Percentiles rank a stretch among this genome's conserved stretches.
Conservation (phyloP, 2,797 vertebrate genomes). For the Pitangus sulphuratus region DNA sequence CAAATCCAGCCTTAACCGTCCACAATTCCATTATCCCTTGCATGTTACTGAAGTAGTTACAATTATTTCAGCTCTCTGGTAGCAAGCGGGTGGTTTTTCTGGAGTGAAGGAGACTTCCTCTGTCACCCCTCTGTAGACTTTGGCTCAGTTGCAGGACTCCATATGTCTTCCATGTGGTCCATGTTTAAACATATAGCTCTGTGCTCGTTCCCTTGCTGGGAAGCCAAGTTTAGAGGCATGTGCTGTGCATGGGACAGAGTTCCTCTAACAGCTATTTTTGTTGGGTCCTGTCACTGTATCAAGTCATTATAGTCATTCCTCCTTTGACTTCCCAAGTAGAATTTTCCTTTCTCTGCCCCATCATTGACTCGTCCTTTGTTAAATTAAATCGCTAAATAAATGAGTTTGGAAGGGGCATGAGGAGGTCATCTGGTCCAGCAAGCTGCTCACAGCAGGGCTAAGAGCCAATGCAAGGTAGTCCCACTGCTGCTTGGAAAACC, state of each 20-base stretch:
- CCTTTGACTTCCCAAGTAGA: neutral
- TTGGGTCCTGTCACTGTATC: neutral
- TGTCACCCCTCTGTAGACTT: conserved; percentile 1
- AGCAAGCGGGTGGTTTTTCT: neutral
- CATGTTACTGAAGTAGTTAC: neutral
- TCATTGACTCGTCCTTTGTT: neutral
- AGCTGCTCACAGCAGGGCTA: neutral
- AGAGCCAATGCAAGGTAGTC: neutral
- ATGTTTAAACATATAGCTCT: neutral
- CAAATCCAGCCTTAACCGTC: neutral
- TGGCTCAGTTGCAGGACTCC: conserved; percentile 10
- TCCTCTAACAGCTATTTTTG: conserved; percentile 23
- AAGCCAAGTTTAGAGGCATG: neutral
- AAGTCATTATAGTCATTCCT: conserved; percentile 14
- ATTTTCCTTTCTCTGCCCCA: conserved; percentile 6
- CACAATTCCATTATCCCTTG: conserved; percentile 11
- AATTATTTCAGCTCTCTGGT: neutral
- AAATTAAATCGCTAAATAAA: neutral
- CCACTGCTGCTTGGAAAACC: neutral
- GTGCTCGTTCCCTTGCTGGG: neutral
- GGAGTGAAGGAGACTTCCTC: neutral
- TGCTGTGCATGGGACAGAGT: neutral
- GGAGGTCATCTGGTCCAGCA: neutral
- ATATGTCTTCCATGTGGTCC: conserved; percentile 21
- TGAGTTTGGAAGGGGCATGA: neutral